Evolutionary conservation across 2,113 vertebrate species (phyloP), one percentile per base, ranked within the genome.

Genomic region (Vulpes ferrilata): DNA sequence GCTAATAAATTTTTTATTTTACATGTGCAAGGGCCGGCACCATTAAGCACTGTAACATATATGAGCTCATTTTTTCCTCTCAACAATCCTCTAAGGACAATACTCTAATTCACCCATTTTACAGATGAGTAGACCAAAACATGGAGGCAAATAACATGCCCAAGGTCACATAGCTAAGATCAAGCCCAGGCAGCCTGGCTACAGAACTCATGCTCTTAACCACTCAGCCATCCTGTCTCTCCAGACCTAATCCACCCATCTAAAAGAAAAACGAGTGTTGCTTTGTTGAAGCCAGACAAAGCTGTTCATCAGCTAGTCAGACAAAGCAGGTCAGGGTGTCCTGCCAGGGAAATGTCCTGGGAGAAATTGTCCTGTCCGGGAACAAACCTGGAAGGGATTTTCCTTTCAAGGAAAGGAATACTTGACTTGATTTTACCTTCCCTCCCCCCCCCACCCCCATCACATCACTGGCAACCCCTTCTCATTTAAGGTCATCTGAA

Each of bases 321-420:
- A 97, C 94, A 97, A 93, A 98, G 91, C 88, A 89, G 97, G 97
- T 97, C 96, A 96, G 80, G 51, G 85, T 98, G 97, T 98, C 95
- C 98, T 97, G 97, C 97, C 97, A 98, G 96, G 53, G 95, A 95
- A 98, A 80, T 97, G 97, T 97, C 98, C 97, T 74, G 71, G 86
- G 84, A 98, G 94, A 97, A 96, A 94, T 53, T 97, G 95, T 95
- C 95, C 94, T 82, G 84, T 96, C 94, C 7, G 3, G 90, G 88
- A 98, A 96, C 95, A 96, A 96, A 97, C 96, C 95, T 97, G 90
- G 88, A 96, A 97, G 96, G 73, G 96, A 95, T 97, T 96, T 98
- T 98, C 96, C 93, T 94, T 96, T 97, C 97, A 96, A 97, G 94
- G 95, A 98, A 98, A 96, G 65, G 59, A 96, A 91, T 96, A 93